phyloP scores from a whole-genome alignment of 1,140 invertebrate genomes.

The Plutomurus gul region DNA sequence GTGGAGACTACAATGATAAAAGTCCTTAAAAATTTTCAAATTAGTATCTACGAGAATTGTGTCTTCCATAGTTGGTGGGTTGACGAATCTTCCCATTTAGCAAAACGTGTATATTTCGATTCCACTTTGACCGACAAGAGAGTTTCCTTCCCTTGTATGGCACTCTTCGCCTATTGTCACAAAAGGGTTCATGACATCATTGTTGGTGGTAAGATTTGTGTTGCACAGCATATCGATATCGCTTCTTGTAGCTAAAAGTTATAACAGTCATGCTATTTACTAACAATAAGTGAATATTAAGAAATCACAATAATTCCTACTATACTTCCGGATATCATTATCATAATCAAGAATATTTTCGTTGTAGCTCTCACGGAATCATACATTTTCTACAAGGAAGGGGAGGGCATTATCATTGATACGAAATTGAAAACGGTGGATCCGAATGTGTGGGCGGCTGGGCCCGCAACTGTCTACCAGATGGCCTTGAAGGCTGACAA shows the following conservation, averaged over 20 bases:
- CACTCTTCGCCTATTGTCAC: conserved; percentile 37
- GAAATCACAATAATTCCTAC: too few species aligned
- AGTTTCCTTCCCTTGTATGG: conserved; percentile 43
- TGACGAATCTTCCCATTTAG: not conserved
- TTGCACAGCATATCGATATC: too few species aligned
- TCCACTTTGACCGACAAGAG: not conserved
- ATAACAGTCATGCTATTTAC: too few species aligned
- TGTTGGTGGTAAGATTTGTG: conserved; percentile 11
- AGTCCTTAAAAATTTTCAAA: not conserved
- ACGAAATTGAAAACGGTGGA: conserved; percentile 71
- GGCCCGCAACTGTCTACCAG: conserved; percentile 68
- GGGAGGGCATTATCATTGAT: conserved; percentile 72
- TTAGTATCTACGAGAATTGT: conserved; percentile 25
- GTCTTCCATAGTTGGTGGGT: conserved; percentile 39
- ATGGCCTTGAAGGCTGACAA: conserved; percentile 61
- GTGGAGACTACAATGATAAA: not conserved
- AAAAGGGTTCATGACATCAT: conserved; percentile 20
- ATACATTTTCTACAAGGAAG: conserved; percentile 67
- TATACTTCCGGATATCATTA: too few species aligned
- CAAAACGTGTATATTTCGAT: conserved; percentile 33
- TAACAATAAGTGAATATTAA: too few species aligned
- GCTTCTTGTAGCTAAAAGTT: too few species aligned
- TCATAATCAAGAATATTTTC: too few species aligned
- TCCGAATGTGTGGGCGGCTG: conserved; percentile 69
- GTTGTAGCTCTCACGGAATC: conserved; percentile 67